Evolutionary conservation across 2,113 vertebrate genomes (phyloP), one percentile per base, ranked within the genome.

Genomic region (Hippocampus mohnikei): DNA sequence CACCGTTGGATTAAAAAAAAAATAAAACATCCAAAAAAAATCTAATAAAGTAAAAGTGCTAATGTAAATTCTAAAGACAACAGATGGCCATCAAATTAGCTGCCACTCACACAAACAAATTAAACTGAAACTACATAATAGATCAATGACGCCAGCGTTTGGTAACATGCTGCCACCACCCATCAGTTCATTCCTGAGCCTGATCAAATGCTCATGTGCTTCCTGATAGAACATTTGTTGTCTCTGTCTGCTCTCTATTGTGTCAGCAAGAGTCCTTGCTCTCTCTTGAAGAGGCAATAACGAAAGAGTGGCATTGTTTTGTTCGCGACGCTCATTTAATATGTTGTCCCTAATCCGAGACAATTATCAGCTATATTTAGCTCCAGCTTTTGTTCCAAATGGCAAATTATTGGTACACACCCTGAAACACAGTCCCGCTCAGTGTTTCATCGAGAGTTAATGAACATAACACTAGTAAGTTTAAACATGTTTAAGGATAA

Each of bases 341-440:
- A 77, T 67, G 65, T 15, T 67, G 58, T 75, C 60, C 25, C 8
- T 82, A 78, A 82, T 74, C 70, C 15, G n/a, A 70, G 71, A 76
- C 69, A 18, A 25, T 21, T 66, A 78, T 87, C 76, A 83, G 69
- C 64, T 77, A 86, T 70, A 83, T 77, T 76, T 73, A 74, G 65
- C 25, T 53, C 73, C 29, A 53, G 46, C 23, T 46, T 48, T 58
- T 63, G 50, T 71, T 72, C 64, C 62, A 66, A 12, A 37, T 21
- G 71, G 65, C 70, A 52, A 70, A 76, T 72, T 73, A 73, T 83
- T 27, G 60, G 70, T 69, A 66, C 27, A 71, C 69, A 65, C 56
- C 62, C 70, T 71, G 66, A 52, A 81, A 68, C 60, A 55, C 62
- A 77, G 29, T 20, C 69, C 0, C 21, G 21, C 5, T 53, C 8